phyloP scores from a whole-genome alignment of 2,888 invertebrate genomes.

The Drosophila buzzatii region DNA sequence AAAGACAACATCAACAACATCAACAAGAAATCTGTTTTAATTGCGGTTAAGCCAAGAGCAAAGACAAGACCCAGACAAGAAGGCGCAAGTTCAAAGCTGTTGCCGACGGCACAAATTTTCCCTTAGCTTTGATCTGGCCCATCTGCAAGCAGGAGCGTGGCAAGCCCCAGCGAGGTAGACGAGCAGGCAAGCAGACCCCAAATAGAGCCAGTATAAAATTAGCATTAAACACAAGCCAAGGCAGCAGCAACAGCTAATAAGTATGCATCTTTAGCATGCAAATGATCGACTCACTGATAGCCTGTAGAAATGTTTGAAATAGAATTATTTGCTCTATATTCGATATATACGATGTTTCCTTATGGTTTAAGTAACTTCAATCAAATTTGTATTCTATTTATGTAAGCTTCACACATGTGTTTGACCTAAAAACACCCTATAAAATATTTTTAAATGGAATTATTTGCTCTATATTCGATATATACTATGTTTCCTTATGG shows the following conservation, averaged over 20 bases:
- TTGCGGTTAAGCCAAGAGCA: slow-evolving; percentile 69
- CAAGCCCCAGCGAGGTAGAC: background rate
- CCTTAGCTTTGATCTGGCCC: slow-evolving; percentile 69
- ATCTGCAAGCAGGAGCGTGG: slow-evolving; percentile 7
- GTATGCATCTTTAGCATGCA: background rate
- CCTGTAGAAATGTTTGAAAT: background rate
- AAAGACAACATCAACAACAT: slow-evolving; percentile 67
- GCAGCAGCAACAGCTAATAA: slow-evolving; percentile 7
- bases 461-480: background rate
- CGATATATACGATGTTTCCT: background rate
- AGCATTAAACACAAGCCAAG: slow-evolving; percentile 56
- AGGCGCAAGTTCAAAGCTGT: slow-evolving; percentile 71
- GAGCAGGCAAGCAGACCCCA: slow-evolving; percentile 7
- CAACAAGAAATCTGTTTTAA: slow-evolving; percentile 76
- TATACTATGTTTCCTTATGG: background rate
- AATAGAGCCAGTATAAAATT: slow-evolving; percentile 44
- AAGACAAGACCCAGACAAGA: slow-evolving; percentile 48
- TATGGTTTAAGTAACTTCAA: background rate
- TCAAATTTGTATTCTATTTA: background rate
- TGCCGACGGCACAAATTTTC: slow-evolving; percentile 56
- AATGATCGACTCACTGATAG: background rate
- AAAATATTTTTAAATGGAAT: background rate
- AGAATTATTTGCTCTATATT: background rate
- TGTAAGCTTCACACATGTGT: no score
- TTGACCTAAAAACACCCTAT: background rate